phyloP scores from a whole-genome alignment of 2,888 invertebrate species.

The Tetranychus piercei region DNA sequence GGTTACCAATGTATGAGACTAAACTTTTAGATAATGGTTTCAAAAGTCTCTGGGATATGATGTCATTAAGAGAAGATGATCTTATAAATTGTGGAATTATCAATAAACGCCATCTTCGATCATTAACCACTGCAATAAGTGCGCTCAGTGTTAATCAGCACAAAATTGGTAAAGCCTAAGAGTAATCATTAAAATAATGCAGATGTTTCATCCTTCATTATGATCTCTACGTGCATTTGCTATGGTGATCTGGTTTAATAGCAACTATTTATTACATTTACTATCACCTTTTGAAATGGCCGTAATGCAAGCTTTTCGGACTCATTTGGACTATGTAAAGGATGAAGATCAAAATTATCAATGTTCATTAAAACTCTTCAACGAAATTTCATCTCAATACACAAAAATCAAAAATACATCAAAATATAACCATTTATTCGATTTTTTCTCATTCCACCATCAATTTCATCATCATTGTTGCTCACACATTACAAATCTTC shows the following conservation, averaged over 20 bases:
- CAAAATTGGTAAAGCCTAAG: neutral
- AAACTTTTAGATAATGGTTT: constrained; percentile 21
- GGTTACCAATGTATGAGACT: constrained; percentile 33
- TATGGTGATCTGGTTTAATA: neutral
- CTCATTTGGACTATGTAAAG: too few species aligned
- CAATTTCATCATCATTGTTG: too few species aligned
- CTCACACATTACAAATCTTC: too few species aligned
- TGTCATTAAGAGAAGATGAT: constrained; percentile 22
- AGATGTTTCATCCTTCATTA: neutral
- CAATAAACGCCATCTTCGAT: constrained; percentile 24
- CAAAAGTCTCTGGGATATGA: constrained; percentile 14
- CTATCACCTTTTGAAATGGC: neutral
- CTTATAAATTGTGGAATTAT: constrained; percentile 22
- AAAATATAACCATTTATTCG: too few species aligned
- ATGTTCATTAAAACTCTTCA: too few species aligned
- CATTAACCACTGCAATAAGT: constrained; percentile 25
- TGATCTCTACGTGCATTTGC: neutral
- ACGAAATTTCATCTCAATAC: too few species aligned
- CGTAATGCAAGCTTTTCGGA: too few species aligned
- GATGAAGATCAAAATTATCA: too few species aligned
- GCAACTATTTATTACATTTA: neutral
- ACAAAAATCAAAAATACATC: too few species aligned
- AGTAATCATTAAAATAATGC: too few species aligned
- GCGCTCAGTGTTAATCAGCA: constrained; percentile 19
- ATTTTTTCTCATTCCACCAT: too few species aligned